phyloP scores from a whole-genome alignment of 2,797 vertebrate species.

The Sphenopsis melanotis region DNA sequence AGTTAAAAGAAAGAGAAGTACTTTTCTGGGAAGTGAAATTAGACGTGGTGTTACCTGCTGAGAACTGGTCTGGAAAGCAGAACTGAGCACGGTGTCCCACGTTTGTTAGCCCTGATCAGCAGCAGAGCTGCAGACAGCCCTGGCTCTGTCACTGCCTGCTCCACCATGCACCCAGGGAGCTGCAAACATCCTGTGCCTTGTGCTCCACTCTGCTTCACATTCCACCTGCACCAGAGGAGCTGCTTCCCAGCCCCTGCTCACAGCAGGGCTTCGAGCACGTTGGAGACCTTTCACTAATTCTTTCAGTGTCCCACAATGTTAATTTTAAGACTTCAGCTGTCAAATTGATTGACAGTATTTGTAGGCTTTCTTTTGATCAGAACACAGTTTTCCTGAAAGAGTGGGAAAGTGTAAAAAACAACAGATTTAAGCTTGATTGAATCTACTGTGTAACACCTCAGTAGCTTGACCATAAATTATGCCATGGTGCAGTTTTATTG shows the following conservation, averaged over 20 bases:
- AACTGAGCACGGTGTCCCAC: background rate
- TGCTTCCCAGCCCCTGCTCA: background rate
- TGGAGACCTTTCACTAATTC: background rate
- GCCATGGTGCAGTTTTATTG: background rate
- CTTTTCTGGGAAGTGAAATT: background rate
- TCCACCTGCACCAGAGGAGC: background rate
- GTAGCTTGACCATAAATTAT: background rate
- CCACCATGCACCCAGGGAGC: background rate
- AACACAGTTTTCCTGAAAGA: background rate
- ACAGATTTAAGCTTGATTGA: background rate
- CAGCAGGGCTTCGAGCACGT: background rate
- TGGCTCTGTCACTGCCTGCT: background rate
- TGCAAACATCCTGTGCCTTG: background rate
- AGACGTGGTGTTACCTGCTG: background rate
- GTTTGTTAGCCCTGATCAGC: background rate
- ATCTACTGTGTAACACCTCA: background rate
- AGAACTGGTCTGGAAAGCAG: background rate
- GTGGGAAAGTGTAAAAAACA: constrained; percentile 1
- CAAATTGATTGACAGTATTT: background rate
- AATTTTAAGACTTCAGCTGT: background rate
- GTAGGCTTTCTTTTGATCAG: background rate
- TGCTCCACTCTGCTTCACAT: background rate
- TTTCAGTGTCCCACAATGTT: background rate
- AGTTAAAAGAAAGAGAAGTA: background rate
- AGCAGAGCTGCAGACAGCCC: background rate